Evolutionary conservation across 2,113 vertebrate species (phyloP), one percentile per base, ranked within the genome.

Genomic region (Lipotes vexillifer): DNA sequence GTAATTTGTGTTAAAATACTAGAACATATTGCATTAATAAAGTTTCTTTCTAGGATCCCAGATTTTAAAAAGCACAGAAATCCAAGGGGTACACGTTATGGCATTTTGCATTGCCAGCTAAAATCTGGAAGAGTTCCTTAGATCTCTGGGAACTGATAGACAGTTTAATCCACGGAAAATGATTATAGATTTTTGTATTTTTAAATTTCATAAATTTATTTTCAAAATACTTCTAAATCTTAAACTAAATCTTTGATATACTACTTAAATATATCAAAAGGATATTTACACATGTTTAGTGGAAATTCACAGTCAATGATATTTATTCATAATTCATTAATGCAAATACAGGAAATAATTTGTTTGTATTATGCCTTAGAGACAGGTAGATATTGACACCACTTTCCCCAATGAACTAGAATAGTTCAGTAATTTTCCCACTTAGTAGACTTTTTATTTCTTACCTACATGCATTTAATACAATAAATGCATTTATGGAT

Each of bases 401-500:
- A 31, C 49, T 80, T 89, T 75, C 18, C 75, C 57, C 52, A 93
- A 66, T 92, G 82, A 97, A 75, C 59, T 82, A 72, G 57, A 96
- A 93, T 90, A 86, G 75, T 52, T 93, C 38, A 78, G 68, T 95
- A 93, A 95, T 97, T 98, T 96, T 65, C 87, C 85, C 80, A 97
- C 75, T 94, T 94, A 93, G 74, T 61, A 92, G 96, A 93, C 71
- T 82, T 97, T 88, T 96, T 93, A 88, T 95, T 97, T 97, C 90
- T 97, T 96, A 96, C 87, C 94, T 92, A 92, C 66, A 66, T 29
- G 88, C 33, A 81, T 95, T 83, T 92, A 95, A 92, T 93, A 97
- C 93, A 97, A 97, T 98, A 97, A 98, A 95, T 90, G 71, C n/a
- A 90, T 92, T 97, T 98, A 97, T 97, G 92, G 96, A 97, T 97